Evolutionary conservation across 2,113 vertebrate genomes (phyloP), one percentile per base, ranked within the genome.

Genomic region (Datnioides undecimradiatus): DNA sequence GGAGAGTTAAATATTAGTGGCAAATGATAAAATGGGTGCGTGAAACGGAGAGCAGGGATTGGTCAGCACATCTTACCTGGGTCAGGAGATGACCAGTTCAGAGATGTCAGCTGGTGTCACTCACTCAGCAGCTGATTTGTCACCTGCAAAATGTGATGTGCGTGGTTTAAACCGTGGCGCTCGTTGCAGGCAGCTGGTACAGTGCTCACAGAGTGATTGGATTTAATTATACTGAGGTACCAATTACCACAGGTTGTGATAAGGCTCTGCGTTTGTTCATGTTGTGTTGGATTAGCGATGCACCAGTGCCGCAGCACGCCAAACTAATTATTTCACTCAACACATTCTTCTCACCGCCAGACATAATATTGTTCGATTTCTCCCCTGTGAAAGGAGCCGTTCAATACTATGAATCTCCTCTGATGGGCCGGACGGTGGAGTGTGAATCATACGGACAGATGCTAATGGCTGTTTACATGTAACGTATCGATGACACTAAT

Each of bases 171-270:
- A 34, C 14, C 0, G 62, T 54, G n/a, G 11, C 10, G 5, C 40
- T 58, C 64, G 41, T 0, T 34, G 5, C 10, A 25, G 60, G 33
- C n/a, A 73, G 55, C 48, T 49, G 23, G 1, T 51, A 12, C 21
- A 25, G 29, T n/a, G 17, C n/a, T 3, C 23, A 23, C 1, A 4
- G 2, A 10, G 17, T 8, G 23, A 8, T n/a, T 27, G 31, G 8
- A 60, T 41, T 67, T 48, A 40, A 73, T 85, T 57, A 67, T 38
- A 40, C 25, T 6, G 8, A 29, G 27, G 52, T 5, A 38, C n/a
- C 38, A 76, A 65, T 84, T 60, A 84, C 48, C 33, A 34, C 6
- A 19, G 12, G 2, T 0, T 57, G 54, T 46, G 82, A 76, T 84
- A 54, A 60, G 36, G 33, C 12, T 62, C 21, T 67, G 1, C 17